Percentiles rank a stretch among this genome's conserved stretches.
Conservation (phyloP, 2,888 invertebrate genomes). For the Oligia fasciuncula region DNA sequence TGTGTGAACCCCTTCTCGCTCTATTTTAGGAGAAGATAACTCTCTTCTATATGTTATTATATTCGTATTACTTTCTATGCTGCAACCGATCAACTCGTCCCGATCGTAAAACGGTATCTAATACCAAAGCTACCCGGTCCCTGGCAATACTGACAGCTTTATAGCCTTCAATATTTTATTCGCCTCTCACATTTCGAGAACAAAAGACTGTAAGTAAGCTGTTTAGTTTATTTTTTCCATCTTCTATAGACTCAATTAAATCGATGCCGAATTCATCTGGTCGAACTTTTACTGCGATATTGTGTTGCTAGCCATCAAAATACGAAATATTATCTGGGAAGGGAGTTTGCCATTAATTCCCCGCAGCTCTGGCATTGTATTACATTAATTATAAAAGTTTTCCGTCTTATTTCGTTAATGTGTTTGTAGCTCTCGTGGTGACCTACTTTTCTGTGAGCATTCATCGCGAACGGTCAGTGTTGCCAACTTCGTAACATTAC, state of each 20-base stretch:
- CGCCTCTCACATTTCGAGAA: constrained; percentile 3
- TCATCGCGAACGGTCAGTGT: constrained; percentile 70
- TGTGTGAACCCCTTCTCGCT: neutral
- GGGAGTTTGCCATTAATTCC: constrained; percentile 70
- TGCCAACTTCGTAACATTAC: constrained; percentile 70
- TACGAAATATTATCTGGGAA: constrained; percentile 60
- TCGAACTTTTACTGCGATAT: constrained; percentile 45
- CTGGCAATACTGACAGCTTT: constrained; percentile 62
- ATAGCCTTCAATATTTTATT: constrained; percentile 65
- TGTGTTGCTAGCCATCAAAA: constrained; percentile 57
- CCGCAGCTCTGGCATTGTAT: constrained; percentile 71
- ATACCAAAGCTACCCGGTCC: constrained; percentile 50
- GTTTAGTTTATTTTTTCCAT: constrained; percentile 41
- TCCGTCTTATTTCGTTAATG: constrained; percentile 78
- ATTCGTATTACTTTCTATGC: constrained; percentile 5
- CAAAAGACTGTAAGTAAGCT: constrained; percentile 11
- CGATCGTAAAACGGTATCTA: constrained; percentile 61
- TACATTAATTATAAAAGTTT: constrained; percentile 81
- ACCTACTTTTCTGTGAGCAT: constrained; percentile 74
- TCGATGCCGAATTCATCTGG: constrained; percentile 48
- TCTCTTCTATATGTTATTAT: constrained; percentile 1
- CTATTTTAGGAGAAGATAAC: neutral
- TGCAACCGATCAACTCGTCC: constrained; percentile 34
- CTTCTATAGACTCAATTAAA: constrained; percentile 43
- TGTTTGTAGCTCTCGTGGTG: constrained; percentile 74